Base-by-base conservation (phyloP, 2,113 vertebrate species). In the Planiliza haematocheilus region DNA sequence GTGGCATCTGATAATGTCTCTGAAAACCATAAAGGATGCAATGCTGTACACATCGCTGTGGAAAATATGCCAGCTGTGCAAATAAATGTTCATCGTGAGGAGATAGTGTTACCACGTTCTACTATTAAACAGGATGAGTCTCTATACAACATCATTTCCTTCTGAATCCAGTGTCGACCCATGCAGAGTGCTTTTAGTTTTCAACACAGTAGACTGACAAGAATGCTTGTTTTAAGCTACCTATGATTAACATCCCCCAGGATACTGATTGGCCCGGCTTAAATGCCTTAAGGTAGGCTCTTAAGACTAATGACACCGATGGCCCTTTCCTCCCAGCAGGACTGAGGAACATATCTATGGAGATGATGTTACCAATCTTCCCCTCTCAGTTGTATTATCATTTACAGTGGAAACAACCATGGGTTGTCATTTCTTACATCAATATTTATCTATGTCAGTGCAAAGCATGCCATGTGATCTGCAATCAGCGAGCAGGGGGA, bases 391-490 rank as follows among this genome's bases (percentile, higher is more conserved):
- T 38, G 12, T 34, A 36, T 16, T 53, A 57, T 46, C 1, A 3
- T 12, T 51, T 36, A n/a, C 58, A 30, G 5, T 5, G 24, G 24
- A 24, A 11, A 77, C 67, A 39, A 56, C 18, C 30, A 56, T 39
- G 56, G 14, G 37, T 67, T 53, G 79, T 70, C 60, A 51, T 43
- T 16, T 30, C 5, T 48, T 18, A 36, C 74, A 49, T 69, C 66
- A 43, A 64, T 77, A 30, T 17, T 43, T 43, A 37, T 9, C 41
- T 39, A 55, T 76, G 37, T 62, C 52, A 68, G 69, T 74, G 74
- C 61, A 62, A 24, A 16, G 39, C 12, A 55, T 68, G 86, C 86
- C 90, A 87, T 61, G 81, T 90, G 86, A 89, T 66, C 60, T 41
- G 34, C 49, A 18, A 48, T 70, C 18, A 64, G 52, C 58, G 55